phyloP scores from a whole-genome alignment of 2,888 invertebrate genomes.

The Polylopha cassiicola region DNA sequence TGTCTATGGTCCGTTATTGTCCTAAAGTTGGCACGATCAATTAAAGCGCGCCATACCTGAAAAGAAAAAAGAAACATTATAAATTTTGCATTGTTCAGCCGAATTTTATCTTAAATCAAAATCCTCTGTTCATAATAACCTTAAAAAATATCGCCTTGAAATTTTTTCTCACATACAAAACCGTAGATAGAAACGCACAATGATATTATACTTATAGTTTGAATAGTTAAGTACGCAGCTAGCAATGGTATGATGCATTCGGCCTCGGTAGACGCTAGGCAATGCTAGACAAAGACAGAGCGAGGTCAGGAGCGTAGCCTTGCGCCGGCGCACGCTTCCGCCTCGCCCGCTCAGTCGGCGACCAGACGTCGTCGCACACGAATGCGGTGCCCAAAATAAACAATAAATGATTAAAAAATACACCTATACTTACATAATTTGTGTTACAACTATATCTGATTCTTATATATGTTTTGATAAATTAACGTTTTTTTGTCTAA shows the following conservation, averaged over 20 bases:
- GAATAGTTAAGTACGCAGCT: conserved; percentile 55
- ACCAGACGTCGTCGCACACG: conserved; percentile 33
- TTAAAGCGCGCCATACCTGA: conserved; percentile 61
- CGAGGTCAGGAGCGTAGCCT: conserved; percentile 70
- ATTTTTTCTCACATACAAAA: conserved; percentile 51
- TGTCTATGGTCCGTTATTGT: conserved; percentile 46
- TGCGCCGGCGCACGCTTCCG: conserved; percentile 69
- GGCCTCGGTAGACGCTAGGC: conserved; percentile 75
- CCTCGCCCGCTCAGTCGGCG: conserved; percentile 71
- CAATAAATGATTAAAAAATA: no score
- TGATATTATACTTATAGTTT: conserved; percentile 52
- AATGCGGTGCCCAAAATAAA: conserved; percentile 30
- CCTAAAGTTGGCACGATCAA: conserved; percentile 52
- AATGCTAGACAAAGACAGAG: conserved; percentile 75
- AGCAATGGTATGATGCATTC: conserved; percentile 71
- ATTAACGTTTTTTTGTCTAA: no score
- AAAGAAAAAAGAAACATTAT: conserved; percentile 30
- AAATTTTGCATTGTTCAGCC: conserved; percentile 12
- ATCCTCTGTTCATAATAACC: no score
- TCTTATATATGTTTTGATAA: no score
- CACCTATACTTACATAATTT: no score
- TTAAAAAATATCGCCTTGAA: conserved; percentile 29
- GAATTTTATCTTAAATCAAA: no score
- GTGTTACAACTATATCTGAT: no score
- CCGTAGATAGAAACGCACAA: conserved; percentile 42